Evolutionary conservation across 2,888 invertebrate genomes (phyloP), one percentile per base, ranked within the genome.

Genomic region (Agriopis marginaria): DNA sequence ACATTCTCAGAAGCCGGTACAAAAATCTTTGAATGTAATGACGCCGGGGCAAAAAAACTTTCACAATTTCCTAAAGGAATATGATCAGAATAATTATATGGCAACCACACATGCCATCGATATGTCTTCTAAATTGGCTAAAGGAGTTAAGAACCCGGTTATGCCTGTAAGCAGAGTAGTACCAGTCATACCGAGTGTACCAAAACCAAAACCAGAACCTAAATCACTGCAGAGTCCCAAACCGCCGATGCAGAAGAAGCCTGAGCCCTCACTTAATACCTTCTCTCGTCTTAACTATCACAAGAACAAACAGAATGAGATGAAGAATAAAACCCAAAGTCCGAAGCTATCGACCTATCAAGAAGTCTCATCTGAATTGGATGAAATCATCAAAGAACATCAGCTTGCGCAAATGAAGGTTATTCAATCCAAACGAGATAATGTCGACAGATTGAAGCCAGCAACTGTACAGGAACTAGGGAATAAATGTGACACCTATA

Each of bases 251-350:
- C 84, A 80, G 60, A 91, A 88, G 78, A 90, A 88, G 77, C 80
- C 79, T 9, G 91, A 91, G 45, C 83, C 83, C 64, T 88, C 86
- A 40, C 88, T 89, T 3, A 89, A 92, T 65, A 94, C 94, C 3
- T 94, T 93, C 77, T 83, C 93, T 12, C 89, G 94, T 42, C 87
- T 89, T 59, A 92, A 87, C 74, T 94, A 93, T 73, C 91, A 92
- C 75, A 93, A 89, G 79, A 91, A 84, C 71, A 89, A 90, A 78
- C 89, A 89, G 76, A 80, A 70, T 42, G 89, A 90, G 63, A 75
- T 74, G 6, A 88, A 86, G 75, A 62, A 77, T 4, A 86, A 86
- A 77, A 78, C 77, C 42, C 63, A 78, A 40, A 60, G 75, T 56
- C 76, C 81, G n/a, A 56, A 65, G 42, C 45, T 23, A 9, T 51